phyloP scores from a whole-genome alignment of 2,888 invertebrate species.

The Andrena haemorrhoa region DNA sequence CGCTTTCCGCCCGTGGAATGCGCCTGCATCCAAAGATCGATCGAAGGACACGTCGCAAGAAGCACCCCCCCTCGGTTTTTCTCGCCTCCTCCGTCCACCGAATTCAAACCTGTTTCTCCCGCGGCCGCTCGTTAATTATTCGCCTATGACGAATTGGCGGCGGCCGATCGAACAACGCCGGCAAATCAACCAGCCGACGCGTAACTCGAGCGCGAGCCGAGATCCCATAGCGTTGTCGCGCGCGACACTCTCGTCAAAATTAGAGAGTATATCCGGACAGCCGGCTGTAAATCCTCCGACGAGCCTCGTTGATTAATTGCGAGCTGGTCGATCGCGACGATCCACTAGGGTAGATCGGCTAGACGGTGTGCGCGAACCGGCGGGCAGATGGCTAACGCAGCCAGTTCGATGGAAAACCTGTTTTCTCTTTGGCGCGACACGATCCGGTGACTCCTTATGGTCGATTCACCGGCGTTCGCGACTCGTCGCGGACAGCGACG shows the following conservation, averaged over 20 bases:
- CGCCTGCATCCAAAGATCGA: slow-evolving; percentile 36
- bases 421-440: slow-evolving; percentile 57
- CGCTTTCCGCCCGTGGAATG: slow-evolving; percentile 60
- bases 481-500: slow-evolving; percentile 25
- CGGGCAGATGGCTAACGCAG: slow-evolving; percentile 47
- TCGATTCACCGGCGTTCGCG: slow-evolving; percentile 42
- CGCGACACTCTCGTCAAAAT: slow-evolving; percentile 15
- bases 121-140: slow-evolving; percentile 45
- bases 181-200: background rate
- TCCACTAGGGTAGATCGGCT: slow-evolving; percentile 62
- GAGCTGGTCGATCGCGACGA: slow-evolving; percentile 44
- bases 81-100: slow-evolving; percentile 17
- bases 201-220: background rate
- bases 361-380: slow-evolving; percentile 56
- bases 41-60: slow-evolving; percentile 35
- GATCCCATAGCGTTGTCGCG: background rate
- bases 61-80: slow-evolving; percentile 52
- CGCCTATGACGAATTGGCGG: slow-evolving; percentile 31
- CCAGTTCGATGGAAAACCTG: slow-evolving; percentile 66
- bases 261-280: slow-evolving; percentile 6
- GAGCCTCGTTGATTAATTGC: slow-evolving; percentile 63
- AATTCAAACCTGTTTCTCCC: slow-evolving; percentile 38
- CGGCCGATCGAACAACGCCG: background rate
- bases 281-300: slow-evolving; percentile 32
- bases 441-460: slow-evolving; percentile 59